Base-by-base conservation (phyloP, 2,888 invertebrate genomes). In the Chrysomela aeneicollis region DNA sequence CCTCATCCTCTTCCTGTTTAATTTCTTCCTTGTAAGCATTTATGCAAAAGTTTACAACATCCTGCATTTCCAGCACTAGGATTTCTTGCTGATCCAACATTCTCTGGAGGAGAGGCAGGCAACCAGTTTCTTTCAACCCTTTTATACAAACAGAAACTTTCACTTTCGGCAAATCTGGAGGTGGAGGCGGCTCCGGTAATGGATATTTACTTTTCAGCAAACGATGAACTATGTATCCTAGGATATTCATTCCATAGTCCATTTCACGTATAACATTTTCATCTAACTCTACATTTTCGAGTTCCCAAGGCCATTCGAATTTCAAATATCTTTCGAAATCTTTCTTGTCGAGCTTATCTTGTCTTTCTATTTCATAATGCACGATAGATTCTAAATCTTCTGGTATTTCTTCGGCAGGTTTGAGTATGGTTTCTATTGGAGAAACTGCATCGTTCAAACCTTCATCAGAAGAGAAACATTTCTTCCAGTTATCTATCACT, bases 41-140 rank as follows among this genome's bases (percentile, higher is more conserved):
- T 6, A 90, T 75, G 72, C 88, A 88, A 78, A 83, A 86, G 74
- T 88, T 86, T 12, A 89, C 84, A n/a, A 86, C 87, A 30, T 80
- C 77, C 59, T 76, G 72, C 30, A 82, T 72, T 70, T 81, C 75
- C 2, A 83, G 73, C 0, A 81, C 75, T 58, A 75, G 70, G 42
- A 81, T 70, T 37, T 76, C 67, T 47, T 69, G 73, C 12, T 77
- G 67, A 0, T 64, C 50, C 53, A 84, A 66, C 2, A 83, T 68
- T 59, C 77, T 73, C 61, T 79, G 73, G 17, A 84, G 67, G 12
- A 72, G 68, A 18, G 76, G 74, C 10, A 81, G 35, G n/a, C 73
- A 66, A 0, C 70, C 66, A 0, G 69, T 55, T 62, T 82, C 80
- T 10, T 71, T 64, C 4, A 82, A 47, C 8, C 79, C 78, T 17